Conservation (phyloP, 2,113 vertebrate genomes). For the Micromys minutus region DNA sequence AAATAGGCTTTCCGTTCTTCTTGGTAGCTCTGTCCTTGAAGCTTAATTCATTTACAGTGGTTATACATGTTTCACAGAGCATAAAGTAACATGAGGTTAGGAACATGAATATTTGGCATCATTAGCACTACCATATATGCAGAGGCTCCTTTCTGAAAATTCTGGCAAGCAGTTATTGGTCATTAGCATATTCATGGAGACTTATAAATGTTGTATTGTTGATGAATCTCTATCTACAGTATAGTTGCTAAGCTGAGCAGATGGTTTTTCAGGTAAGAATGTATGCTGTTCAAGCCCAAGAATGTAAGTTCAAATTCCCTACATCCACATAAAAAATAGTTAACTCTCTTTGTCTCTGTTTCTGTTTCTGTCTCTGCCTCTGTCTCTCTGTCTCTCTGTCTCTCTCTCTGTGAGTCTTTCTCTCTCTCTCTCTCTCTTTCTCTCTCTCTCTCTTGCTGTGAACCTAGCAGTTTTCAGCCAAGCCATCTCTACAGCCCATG, state of each 20-base stretch:
- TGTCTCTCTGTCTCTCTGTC: too few species aligned
- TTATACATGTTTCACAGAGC: not conserved
- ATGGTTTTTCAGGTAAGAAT: not conserved
- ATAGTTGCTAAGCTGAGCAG: not conserved
- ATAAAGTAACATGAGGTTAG: accelerated
- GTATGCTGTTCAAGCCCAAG: not conserved
- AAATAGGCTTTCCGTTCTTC: not conserved
- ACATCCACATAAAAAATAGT: not conserved
- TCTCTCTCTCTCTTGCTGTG: too few species aligned
- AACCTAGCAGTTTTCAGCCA: too few species aligned
- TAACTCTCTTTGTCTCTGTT: too few species aligned
- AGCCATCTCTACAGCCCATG: too few species aligned
- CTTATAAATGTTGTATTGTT: not conserved
- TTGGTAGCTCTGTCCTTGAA: not conserved
- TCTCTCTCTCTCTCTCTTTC: too few species aligned
- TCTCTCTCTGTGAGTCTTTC: too few species aligned
- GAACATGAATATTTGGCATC: too few species aligned
- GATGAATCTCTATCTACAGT: not conserved
- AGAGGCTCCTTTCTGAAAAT: not conserved
- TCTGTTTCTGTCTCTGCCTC: too few species aligned
- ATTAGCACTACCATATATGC: not conserved
- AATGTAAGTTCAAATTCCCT: not conserved
- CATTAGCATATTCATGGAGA: not conserved
- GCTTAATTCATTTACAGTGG: not conserved
- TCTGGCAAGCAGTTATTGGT: not conserved